phyloP scores from a whole-genome alignment of 2,113 vertebrate genomes.

The Grammomys dolichurus region DNA sequence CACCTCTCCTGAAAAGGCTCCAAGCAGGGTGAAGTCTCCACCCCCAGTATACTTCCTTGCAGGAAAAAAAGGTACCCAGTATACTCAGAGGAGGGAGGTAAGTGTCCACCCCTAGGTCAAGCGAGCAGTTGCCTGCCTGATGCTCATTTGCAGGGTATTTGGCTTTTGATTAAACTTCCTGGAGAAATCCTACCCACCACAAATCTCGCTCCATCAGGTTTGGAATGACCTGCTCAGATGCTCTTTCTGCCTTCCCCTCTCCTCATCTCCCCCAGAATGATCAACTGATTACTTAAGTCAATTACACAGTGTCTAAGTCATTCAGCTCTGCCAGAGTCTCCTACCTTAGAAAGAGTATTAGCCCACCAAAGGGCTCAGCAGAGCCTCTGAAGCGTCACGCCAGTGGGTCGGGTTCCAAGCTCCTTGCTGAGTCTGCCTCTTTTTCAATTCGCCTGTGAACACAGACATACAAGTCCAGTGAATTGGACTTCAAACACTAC shows the following conservation, averaged over 20 bases:
- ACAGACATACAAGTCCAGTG: not conserved
- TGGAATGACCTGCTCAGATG: not conserved
- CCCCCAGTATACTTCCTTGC: not conserved
- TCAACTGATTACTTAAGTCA: not conserved
- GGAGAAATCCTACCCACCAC: not conserved
- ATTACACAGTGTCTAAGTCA: not conserved
- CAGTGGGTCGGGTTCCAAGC: not conserved
- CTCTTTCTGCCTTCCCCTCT: not conserved
- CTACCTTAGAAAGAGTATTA: not conserved
- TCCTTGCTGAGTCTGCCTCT: not conserved
- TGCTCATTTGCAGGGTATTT: not conserved
- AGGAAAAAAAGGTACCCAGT: not conserved
- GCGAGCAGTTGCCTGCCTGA: not conserved
- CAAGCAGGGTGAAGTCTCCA: not conserved
- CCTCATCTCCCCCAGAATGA: no score
- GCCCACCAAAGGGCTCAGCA: no score
- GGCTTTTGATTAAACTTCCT: not conserved
- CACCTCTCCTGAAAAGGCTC: not conserved
- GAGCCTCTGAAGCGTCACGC: not conserved
- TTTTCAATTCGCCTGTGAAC: not conserved
- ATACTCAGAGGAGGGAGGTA: no score
- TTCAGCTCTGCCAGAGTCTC: not conserved
- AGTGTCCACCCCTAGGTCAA: not conserved
- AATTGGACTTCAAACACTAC: not conserved
- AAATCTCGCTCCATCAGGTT: not conserved